Base-by-base conservation (phyloP, 2,888 invertebrate species). In the Rhamphomyia laevipes region DNA sequence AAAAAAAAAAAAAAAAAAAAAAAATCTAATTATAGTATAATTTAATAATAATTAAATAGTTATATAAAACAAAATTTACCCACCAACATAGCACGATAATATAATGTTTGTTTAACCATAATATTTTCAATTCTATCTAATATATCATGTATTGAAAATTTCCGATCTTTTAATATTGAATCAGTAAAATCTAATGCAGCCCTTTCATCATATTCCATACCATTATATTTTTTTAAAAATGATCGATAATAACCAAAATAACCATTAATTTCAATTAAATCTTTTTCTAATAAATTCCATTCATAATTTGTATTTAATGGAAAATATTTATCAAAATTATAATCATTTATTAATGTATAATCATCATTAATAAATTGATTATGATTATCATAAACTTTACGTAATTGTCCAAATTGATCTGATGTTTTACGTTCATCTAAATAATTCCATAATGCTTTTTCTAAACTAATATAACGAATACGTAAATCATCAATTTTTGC, bases 21-120 rank as follows among this genome's bases (percentile, higher is more conserved):
- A 7, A 27, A 7, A 27, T 27, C 23, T 27, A 27, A 27, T 9
- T 27, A 27, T n/a, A n/a, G n/a, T n/a, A 9, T 27, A 27, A 27
- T 27, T 27, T 27, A 2, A 35, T 35, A 35, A 35, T 35, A 35
- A 35, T 35, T 35, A n/a, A n/a, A n/a, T 13, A 5, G 13, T 35
- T n/a, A 35, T n/a, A n/a, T 6, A 33, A 33, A 13, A 13, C 13
- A 35, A 46, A n/a, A n/a, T n/a, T n/a, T 50, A 70, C 71, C 61
- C 64, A 86, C 86, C 84, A 82, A 73, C 59, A 76, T 68, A 16
- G 77, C 78, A 15, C 76, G 75, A 57, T 80, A 74, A 70, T 84
- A 86, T 57, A 84, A 64, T 56, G 79, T 75, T 47, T 83, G 80
- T 56, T 77, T 74, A 46, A 77, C 74, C 63, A 83, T 74, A 50